A percentile compares a stretch with the other conserved stretches of the same genome.
phyloP scores from a whole-genome alignment of 2,113 vertebrate genomes.

The Irena cyanogastra region DNA sequence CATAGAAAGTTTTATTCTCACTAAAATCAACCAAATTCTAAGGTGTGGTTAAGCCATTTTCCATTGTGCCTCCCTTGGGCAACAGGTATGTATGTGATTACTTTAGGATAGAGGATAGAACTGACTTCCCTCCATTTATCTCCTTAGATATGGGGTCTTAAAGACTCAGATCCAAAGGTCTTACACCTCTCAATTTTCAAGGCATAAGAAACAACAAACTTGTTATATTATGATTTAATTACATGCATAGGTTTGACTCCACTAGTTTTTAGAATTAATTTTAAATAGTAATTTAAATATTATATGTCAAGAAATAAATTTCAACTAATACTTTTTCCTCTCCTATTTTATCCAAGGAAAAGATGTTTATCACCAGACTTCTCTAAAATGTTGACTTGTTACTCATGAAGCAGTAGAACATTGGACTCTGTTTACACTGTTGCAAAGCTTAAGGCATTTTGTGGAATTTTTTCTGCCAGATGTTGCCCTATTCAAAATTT shows the following conservation, averaged over 20 bases:
- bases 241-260: background rate
- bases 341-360: background rate
- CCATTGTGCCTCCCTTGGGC: background rate
- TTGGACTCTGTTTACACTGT: background rate
- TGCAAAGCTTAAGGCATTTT: background rate
- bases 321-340: background rate
- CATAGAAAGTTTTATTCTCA: background rate
- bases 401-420: background rate
- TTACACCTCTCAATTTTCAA: background rate
- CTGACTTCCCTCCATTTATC: background rate
- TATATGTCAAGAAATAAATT: background rate
- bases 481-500: slow-evolving; percentile 27
- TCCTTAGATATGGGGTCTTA: background rate
- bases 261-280: background rate
- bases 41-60: background rate
- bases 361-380: background rate
- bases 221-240: background rate
- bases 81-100: background rate
- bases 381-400: background rate
- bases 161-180: background rate
- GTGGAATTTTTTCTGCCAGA: slow-evolving; percentile 10
- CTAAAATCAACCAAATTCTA: background rate
- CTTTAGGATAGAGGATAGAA: background rate
- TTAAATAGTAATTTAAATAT: background rate
- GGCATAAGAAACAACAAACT: background rate